Conservation (phyloP, 2,797 vertebrate genomes). For the Alfaro cultratus region DNA sequence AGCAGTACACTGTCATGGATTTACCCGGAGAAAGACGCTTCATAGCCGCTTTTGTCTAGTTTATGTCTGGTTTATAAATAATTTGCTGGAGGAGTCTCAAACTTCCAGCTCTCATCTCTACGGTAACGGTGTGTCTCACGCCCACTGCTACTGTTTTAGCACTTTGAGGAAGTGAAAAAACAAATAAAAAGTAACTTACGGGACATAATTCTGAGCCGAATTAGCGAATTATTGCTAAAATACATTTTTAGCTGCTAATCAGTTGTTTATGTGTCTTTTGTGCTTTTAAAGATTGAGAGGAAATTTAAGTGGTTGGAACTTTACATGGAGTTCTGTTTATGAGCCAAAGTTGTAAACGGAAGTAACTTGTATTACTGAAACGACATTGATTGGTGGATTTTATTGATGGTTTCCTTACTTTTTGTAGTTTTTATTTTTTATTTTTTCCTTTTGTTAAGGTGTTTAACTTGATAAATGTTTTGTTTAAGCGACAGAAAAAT, state of each 20-base stretch:
- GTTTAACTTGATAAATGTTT: not conserved
- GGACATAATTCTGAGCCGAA: not conserved
- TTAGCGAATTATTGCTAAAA: not conserved
- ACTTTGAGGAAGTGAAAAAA: not conserved
- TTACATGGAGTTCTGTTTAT: not conserved
- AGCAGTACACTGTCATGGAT: not conserved
- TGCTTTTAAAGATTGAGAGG: not conserved
- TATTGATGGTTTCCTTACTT: not conserved
- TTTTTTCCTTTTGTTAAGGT: not conserved
- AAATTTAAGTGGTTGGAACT: not conserved
- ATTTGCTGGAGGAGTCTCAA: not conserved
- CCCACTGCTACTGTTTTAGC: conserved; percentile 23
- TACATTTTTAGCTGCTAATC: not conserved
- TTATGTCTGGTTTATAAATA: accelerated
- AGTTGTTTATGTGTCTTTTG: not conserved
- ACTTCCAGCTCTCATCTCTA: not conserved
- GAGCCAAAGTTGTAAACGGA: not conserved
- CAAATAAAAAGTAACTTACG: accelerated
- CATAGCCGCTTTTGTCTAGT: not conserved
- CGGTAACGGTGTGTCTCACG: conserved; percentile 26
- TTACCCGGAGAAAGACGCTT: not conserved
- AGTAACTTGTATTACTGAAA: not conserved
- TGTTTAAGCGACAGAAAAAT: too few species aligned
- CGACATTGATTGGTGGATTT: not conserved
- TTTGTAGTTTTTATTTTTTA: not conserved